Conservation (phyloP, 2,888 invertebrate genomes). For the Athalia rosae region DNA sequence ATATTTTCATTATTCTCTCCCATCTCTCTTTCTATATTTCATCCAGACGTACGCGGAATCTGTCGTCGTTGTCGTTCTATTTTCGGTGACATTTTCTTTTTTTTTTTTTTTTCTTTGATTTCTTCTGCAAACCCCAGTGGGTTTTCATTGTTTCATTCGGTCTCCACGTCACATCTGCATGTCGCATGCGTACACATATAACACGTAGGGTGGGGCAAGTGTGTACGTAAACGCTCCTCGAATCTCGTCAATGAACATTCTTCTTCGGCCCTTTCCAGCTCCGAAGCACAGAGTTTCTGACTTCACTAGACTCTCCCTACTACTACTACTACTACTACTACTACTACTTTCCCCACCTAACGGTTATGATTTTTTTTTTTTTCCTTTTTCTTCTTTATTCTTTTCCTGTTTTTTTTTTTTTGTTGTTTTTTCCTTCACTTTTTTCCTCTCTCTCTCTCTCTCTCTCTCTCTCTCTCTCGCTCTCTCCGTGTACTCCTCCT, state of each 20-base stretch:
- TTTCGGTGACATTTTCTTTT: no score
- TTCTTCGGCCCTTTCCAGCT: not conserved
- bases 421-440: slow-evolving; percentile 2
- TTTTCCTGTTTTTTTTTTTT: slow-evolving; percentile 13
- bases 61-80: no score
- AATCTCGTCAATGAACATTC: slow-evolving; percentile 41
- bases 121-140: no score
- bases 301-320: no score
- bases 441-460: slow-evolving; percentile 25
- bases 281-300: not conserved
- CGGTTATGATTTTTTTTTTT: slow-evolving; percentile 12
- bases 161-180: no score
- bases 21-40: slow-evolving; percentile 43
- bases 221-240: not conserved
- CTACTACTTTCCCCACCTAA: not conserved
- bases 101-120: no score
- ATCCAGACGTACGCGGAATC: slow-evolving; percentile 16
- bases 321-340: no score
- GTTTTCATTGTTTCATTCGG: no score
- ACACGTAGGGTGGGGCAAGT: not conserved
- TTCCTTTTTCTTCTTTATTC: slow-evolving; percentile 10
- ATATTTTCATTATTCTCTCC: not conserved
- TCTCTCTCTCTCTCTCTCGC: slow-evolving; percentile 17
- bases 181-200: no score
- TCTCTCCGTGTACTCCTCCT: not conserved